Evolutionary conservation across 1,140 invertebrate species (phyloP), one percentile per base, ranked within the genome.

Genomic region (Pygmarrhopalites habei): DNA sequence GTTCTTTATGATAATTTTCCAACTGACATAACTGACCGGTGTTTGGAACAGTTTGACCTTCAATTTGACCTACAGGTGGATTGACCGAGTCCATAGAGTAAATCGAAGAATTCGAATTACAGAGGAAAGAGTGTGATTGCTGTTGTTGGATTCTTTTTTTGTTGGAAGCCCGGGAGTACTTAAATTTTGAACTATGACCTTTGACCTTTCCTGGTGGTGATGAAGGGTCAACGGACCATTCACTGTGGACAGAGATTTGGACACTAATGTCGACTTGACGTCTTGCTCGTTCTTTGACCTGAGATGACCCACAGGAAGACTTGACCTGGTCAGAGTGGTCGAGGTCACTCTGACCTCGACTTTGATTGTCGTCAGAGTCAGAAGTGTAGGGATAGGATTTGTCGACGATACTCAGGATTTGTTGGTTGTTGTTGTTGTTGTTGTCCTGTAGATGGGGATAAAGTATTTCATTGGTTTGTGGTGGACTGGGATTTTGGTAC

Each of bases 201-300:
- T 41, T 12, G n/a, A n/a, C 7, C 46, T 21, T 21, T 21, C 7
- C 7, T 19, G 19, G 46, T n/a, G n/a, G n/a, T n/a, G n/a, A n/a
- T n/a, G n/a, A n/a, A n/a, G n/a, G 28, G 14, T 52, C n/a, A 14
- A 52, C 4, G 7, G 49, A 52, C 23, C 49, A 52, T 52, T 25
- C 49, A 52, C 49, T 52, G 28, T 28, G 49, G 3, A 52, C 49
- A 17, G 49, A 52, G 7, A 52, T 52, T 52, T 52, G 49, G 25
- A 52, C 49, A 29, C 49, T 52, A 29, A 52, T 52, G 23, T 52
- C 49, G 2, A 52, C 49, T 23, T 52, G 49, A 12, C 49, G 4
- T 3, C 25, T 5, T n/a, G n/a, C n/a, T n/a, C n/a, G n/a, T 46
- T 7, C 44, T 46, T 46, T 35, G 5, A 35, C 32, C 5, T 35